Percentiles rank a stretch among this genome's conserved stretches.
Evolutionary conservation across 2,888 invertebrate genomes (phyloP).

Genomic region (Gari tellinella): DNA sequence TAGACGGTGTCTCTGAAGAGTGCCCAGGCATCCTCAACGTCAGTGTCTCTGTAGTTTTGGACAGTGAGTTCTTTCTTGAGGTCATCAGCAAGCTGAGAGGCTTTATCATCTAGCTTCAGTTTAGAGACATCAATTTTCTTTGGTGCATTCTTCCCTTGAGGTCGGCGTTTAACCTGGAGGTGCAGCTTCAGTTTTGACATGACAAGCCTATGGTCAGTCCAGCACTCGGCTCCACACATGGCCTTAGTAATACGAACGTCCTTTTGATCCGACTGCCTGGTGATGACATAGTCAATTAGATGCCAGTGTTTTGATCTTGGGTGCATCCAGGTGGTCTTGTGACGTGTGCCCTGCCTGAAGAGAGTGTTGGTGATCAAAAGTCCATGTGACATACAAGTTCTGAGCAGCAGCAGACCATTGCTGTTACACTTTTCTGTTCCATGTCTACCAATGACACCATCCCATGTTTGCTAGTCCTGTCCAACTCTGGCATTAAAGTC

Average conservation of each 20-base stretch:
- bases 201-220: constrained; percentile 29
- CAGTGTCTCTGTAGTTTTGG: not conserved
- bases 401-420: not conserved
- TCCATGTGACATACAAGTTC: not conserved
- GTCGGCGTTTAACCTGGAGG: constrained; percentile 12
- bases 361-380: constrained; percentile 3
- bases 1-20: not conserved
- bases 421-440: constrained; percentile 2
- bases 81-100: too few species aligned
- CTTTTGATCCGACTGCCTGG: not conserved
- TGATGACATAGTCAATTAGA: constrained; percentile 1
- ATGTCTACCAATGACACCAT: constrained; percentile 12
- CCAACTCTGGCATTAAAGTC: constrained; percentile 35
- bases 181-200: constrained; percentile 6
- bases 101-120: not conserved
- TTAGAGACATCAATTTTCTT: constrained; percentile 6
- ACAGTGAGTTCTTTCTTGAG: too few species aligned
- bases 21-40: not conserved
- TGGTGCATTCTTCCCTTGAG: constrained; percentile 14
- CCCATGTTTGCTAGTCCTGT: constrained; percentile 19
- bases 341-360: not conserved
- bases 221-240: constrained; percentile 27
- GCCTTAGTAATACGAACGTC: too few species aligned
- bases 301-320: constrained; percentile 5
- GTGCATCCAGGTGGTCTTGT: constrained; percentile 3